Evolutionary conservation across 1,140 invertebrate genomes (phyloP).

Genomic region (Apis florea): DNA sequence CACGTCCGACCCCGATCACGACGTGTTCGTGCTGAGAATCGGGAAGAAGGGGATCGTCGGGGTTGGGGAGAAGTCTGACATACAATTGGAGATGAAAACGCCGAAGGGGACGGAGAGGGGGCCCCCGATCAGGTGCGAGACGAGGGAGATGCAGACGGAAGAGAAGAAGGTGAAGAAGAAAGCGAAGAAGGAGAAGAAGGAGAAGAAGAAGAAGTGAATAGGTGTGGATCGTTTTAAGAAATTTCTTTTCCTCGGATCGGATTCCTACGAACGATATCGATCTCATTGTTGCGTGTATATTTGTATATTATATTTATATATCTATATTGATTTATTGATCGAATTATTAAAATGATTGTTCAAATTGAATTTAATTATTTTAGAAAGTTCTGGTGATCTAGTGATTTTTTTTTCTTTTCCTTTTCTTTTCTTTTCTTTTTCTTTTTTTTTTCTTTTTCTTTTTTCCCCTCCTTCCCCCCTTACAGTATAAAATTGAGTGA

Average conservation of each 20-base stretch:
- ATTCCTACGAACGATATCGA: background rate
- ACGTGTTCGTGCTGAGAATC: slow-evolving; percentile 77
- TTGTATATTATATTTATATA: no score
- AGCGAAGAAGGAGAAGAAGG: slow-evolving; percentile 31
- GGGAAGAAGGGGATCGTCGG: slow-evolving; percentile 78
- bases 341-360: no score
- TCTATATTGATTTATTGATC: no score
- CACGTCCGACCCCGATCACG: slow-evolving; percentile 62
- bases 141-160: slow-evolving; percentile 75
- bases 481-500: no score
- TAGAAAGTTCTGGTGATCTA: no score
- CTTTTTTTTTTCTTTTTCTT: no score
- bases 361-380: no score
- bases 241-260: no score
- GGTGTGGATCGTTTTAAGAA: background rate
- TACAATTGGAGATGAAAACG: slow-evolving; percentile 77
- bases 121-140: slow-evolving; percentile 74
- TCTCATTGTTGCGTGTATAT: background rate
- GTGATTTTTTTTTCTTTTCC: no score
- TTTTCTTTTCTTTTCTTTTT: no score
- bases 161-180: slow-evolving; percentile 23
- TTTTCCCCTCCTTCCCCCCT: no score
- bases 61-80: slow-evolving; percentile 74
- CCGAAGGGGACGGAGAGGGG: slow-evolving; percentile 72
- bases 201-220: slow-evolving; percentile 36